Percentiles rank a stretch among this genome's conserved stretches.
Conservation (phyloP, 2,797 vertebrate genomes). For the Phyllotis vaccarum region DNA sequence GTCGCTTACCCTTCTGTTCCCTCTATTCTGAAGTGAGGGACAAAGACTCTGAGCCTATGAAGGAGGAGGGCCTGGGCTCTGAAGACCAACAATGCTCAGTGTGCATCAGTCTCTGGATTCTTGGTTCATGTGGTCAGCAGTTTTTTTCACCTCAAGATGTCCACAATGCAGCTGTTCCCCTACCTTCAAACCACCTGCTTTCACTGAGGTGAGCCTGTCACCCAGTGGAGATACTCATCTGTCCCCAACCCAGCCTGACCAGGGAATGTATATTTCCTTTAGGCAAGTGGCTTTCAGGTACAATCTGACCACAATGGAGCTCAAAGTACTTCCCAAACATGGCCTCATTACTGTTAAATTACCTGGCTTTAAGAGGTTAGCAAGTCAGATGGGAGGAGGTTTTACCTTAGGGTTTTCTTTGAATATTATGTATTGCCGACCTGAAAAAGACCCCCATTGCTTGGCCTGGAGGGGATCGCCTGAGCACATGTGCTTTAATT, state of each 20-base stretch:
- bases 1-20: neutral
- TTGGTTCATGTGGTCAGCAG: neutral
- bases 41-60: neutral
- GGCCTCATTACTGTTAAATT: neutral
- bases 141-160: neutral
- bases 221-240: neutral
- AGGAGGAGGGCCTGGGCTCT: neutral
- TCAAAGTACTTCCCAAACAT: neutral
- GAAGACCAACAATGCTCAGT: neutral
- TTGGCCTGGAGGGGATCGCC: neutral
- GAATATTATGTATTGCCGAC: neutral
- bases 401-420: neutral
- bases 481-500: neutral
- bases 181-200: neutral
- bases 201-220: neutral
- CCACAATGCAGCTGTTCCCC: neutral
- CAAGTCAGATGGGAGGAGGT: neutral
- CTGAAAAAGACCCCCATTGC: neutral
- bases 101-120: neutral
- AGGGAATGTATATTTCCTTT: too few species aligned
- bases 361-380: neutral
- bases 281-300: neutral
- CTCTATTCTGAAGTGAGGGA: neutral
- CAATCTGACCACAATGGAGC: neutral
- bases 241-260: accelerated